Evolutionary conservation across 2,797 vertebrate genomes (phyloP).

Genomic region (Phrynocephalus guinanensis): DNA sequence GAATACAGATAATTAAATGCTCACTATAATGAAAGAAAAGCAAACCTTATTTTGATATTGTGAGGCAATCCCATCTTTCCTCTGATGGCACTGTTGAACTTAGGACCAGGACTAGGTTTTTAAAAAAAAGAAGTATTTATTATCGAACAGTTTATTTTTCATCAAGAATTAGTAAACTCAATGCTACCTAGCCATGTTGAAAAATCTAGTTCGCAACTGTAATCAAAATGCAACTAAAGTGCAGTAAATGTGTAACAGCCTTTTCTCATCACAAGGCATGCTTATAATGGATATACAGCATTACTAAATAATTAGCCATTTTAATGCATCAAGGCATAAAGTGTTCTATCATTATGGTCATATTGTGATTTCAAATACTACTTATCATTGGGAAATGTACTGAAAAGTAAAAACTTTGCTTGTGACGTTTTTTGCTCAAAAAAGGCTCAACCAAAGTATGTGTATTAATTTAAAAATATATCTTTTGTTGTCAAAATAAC

Average conservation of each 20-base stretch:
- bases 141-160: neutral
- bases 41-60: constrained; percentile 91
- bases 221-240: neutral
- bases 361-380: neutral
- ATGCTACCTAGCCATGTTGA: too few relatives aligned
- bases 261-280: neutral
- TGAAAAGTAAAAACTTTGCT: neutral
- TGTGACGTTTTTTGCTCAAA: neutral
- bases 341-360: neutral
- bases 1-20: constrained; percentile 20
- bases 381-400: neutral
- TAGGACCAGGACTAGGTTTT: constrained; percentile 86
- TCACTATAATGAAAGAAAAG: constrained; percentile 66
- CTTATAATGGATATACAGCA: neutral
- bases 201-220: too few relatives aligned
- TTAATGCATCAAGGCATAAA: neutral
- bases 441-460: neutral
- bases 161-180: neutral
- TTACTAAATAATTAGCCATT: neutral
- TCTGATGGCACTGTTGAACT: constrained; percentile 91
- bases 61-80: constrained; percentile 92
- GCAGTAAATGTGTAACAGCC: neutral
- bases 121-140: constrained; percentile 60
- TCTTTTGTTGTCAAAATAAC: neutral
- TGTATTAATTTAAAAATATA: neutral